A percentile compares a stretch with the other conserved stretches of the same genome.
Evolutionary conservation across 1,140 invertebrate genomes (phyloP).

Genomic region (Condylostylus longicornis): DNA sequence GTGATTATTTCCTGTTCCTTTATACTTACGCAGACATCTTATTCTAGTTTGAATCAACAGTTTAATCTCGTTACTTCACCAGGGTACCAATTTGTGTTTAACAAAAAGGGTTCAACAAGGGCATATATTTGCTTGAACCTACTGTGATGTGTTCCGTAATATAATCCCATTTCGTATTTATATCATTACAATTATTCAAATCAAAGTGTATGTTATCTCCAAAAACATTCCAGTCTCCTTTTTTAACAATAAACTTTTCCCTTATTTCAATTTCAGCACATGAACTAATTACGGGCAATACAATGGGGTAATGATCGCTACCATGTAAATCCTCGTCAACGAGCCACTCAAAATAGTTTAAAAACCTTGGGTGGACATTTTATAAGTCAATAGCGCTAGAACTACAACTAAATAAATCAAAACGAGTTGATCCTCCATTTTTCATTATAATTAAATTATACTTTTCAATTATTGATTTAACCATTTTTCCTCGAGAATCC

Average conservation of each 20-base stretch:
- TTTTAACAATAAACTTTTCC: slow-evolving; percentile 1
- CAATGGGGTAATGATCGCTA: slow-evolving; percentile 8
- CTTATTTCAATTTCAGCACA: neutral
- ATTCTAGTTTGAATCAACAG: neutral
- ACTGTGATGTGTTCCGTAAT: neutral
- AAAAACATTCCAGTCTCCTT: neutral
- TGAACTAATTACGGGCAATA: neutral
- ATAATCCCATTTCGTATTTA: slow-evolving; percentile 2
- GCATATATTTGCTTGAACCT: neutral
- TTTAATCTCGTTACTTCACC: neutral
- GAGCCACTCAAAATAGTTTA: slow-evolving; percentile 1
- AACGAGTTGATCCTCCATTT: neutral
- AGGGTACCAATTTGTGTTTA: neutral
- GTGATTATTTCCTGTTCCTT: neutral
- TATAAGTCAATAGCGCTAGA: neutral
- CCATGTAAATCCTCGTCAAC: slow-evolving; percentile 4
- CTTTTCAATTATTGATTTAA: neutral
- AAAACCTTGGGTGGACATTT: neutral
- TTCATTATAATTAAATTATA: neutral
- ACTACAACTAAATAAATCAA: neutral
- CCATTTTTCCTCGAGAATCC: neutral
- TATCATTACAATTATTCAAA: slow-evolving; percentile 1
- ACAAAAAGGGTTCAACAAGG: neutral
- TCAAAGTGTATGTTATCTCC: slow-evolving; percentile 2
- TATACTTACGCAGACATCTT: neutral